Conservation (phyloP, 2,113 vertebrate species). For the Alouatta palliata region DNA sequence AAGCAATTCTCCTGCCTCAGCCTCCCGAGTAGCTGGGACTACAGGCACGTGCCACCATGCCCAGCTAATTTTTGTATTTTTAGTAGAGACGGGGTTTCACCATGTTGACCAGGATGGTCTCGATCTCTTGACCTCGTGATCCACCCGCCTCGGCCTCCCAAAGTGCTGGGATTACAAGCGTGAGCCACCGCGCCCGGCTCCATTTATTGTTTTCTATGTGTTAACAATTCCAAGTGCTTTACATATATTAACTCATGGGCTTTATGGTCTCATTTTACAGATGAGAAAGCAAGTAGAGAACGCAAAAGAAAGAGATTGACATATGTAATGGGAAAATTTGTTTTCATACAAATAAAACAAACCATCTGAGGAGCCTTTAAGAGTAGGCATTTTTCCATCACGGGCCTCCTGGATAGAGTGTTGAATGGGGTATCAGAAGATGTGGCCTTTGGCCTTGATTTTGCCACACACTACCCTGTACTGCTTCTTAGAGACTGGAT, state of each 20-base stretch:
- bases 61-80: too few relatives aligned
- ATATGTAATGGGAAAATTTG: background rate
- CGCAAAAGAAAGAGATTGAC: background rate
- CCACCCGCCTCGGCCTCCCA: too few relatives aligned
- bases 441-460: background rate
- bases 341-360: background rate
- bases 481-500: background rate
- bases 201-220: background rate
- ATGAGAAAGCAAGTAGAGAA: background rate
- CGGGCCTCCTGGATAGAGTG: background rate
- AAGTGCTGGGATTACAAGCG: too few relatives aligned
- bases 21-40: too few relatives aligned
- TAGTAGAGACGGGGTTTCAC: too few relatives aligned
- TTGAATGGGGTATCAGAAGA: background rate
- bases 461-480: background rate
- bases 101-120: too few relatives aligned
- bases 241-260: background rate
- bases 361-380: background rate
- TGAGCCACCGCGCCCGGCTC: too few relatives aligned
- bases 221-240: background rate
- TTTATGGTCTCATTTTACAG: background rate
- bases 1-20: too few relatives aligned
- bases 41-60: too few relatives aligned
- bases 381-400: background rate
- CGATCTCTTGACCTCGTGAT: too few relatives aligned